Percentiles rank a stretch among this genome's conserved stretches.
Evolutionary conservation across 2,888 invertebrate species (phyloP).

Genomic region (Mactromeris polynyma): DNA sequence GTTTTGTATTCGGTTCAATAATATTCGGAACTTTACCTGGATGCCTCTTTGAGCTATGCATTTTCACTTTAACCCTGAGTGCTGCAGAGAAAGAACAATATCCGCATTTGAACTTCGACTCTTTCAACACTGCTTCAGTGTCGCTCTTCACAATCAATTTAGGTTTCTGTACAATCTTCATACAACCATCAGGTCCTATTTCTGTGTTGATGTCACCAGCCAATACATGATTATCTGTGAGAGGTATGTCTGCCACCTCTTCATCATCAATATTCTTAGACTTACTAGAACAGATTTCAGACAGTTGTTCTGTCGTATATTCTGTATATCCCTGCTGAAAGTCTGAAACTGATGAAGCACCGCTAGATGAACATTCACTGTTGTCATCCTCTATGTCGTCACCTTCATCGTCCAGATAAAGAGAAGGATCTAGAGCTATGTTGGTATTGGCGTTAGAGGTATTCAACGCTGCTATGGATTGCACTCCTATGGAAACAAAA

Average conservation of each 20-base stretch:
- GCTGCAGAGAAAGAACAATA: slow-evolving; percentile 64
- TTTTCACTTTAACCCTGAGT: slow-evolving; percentile 64
- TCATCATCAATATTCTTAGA: neutral
- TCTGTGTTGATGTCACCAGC: slow-evolving; percentile 26
- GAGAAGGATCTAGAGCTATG: slow-evolving; percentile 9
- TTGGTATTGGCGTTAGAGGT: neutral
- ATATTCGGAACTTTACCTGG: slow-evolving; percentile 36
- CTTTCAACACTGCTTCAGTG: neutral
- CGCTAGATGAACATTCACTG: slow-evolving; percentile 36
- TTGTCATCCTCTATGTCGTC: slow-evolving; percentile 44
- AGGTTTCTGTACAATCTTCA: slow-evolving; percentile 33
- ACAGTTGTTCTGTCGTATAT: slow-evolving; percentile 45
- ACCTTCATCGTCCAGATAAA: slow-evolving; percentile 28
- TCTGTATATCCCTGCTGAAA: slow-evolving; percentile 37
- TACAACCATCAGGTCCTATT: slow-evolving; percentile 33
- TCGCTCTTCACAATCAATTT: neutral
- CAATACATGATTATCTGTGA: neutral
- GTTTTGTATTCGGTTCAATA: slow-evolving; percentile 42
- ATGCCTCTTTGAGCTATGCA: slow-evolving; percentile 67
- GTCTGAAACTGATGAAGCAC: slow-evolving; percentile 41
- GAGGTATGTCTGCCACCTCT: neutral
- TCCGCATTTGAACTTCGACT: slow-evolving; percentile 60
- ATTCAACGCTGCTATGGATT: neutral
- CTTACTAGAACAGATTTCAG: neutral
- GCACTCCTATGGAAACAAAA: neutral